phyloP scores from a whole-genome alignment of 2,113 vertebrate species.

The Struthidea cinerea region DNA sequence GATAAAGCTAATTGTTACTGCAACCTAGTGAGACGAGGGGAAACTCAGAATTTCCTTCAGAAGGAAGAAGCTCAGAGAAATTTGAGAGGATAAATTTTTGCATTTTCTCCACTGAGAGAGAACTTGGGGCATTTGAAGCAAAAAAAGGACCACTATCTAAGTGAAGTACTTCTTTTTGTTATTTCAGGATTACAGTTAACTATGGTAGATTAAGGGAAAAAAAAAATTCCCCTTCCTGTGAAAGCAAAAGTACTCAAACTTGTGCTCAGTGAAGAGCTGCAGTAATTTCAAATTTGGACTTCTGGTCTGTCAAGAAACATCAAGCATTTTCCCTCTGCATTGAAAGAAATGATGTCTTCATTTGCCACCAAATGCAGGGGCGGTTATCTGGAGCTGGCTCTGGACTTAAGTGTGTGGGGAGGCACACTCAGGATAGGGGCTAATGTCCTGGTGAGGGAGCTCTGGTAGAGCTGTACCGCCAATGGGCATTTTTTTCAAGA shows the following conservation, averaged over 20 bases:
- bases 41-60: too few species aligned
- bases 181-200: not conserved
- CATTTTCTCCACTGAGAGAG: not conserved
- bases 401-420: fast-evolving
- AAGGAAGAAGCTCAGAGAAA: not conserved
- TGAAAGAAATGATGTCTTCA: fast-evolving
- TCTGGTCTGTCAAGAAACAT: not conserved
- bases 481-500: not conserved
- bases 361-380: not conserved
- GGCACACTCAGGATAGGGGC: not conserved
- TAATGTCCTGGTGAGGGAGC: not conserved
- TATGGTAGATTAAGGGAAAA: not conserved
- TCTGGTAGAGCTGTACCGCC: not conserved
- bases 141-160: not conserved
- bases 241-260: not conserved
- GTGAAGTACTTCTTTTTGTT: not conserved
- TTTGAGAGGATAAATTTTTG: not conserved
- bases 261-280: not conserved
- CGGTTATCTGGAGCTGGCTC: not conserved
- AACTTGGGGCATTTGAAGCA: not conserved
- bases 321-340: not conserved
- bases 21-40: not conserved
- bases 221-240: too few species aligned
- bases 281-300: not conserved
- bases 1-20: not conserved